Base-by-base conservation (phyloP, 2,113 vertebrate genomes). In the Phocoena phocoena region DNA sequence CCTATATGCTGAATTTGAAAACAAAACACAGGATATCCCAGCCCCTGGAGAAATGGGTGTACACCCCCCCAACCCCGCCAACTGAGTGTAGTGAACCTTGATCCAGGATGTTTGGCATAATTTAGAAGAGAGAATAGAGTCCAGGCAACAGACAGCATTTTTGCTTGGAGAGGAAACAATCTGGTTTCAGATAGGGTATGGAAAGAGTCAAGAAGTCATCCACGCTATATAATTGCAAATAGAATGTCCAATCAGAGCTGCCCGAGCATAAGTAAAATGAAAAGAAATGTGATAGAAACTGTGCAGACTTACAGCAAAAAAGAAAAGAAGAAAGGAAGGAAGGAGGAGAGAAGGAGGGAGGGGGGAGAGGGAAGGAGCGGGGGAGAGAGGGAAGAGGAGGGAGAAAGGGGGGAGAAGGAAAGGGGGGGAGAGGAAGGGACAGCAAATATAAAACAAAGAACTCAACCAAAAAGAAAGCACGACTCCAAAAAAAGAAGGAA, bases 391-490 rank as follows among this genome's bases (percentile, higher is more conserved):
- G 33, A 70, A 8, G 28, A 25, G 14, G 2, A 31, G 44, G 26
- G 17, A 50, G 44, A 50, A 77, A 9, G 44, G 25, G 20, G n/a
- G 4, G 26, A 44, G 83, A 25, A 12, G 18, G 11, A 28, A 13
- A 20, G 14, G 15, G 17, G 58, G 13, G 5, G 44, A 44, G 44
- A 20, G 28, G 47, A 10, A 53, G 28, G 36, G 4, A 33, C 36
- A 23, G 15, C 6, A 73, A 38, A 89, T 84, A 53, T 25, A 84
- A 83, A 58, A 83, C 50, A 77, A 90, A 85, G 62, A 82, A 77
- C n/a, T 93, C 58, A 81, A 68, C 41, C 47, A 65, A 94, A 76
- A 77, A 95, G 58, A 82, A 90, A 97, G 65, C 3, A 63, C 28
- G 38, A 62, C 31, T 62, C 70, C 60, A 85, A 76, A 81, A 76